phyloP scores from a whole-genome alignment of 2,797 vertebrate genomes.

The Podarcis siculus region DNA sequence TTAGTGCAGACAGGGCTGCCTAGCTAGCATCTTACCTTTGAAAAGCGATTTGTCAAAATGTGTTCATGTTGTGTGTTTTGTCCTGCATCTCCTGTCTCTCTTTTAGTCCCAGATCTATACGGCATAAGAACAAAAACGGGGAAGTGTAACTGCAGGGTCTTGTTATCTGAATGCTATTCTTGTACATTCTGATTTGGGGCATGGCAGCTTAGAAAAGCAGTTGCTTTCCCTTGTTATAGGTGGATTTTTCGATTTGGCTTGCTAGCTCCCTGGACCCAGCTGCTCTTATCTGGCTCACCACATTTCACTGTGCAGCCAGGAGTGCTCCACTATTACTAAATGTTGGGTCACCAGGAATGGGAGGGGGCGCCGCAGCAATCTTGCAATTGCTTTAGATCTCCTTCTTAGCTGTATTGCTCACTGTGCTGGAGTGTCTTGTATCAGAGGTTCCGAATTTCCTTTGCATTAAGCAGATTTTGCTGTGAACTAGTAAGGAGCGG shows the following conservation, averaged over 20 bases:
- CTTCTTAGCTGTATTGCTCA: not conserved
- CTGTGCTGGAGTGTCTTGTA: not conserved
- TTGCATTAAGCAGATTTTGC: not conserved
- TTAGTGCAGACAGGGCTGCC: not conserved
- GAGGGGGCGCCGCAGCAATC: not conserved
- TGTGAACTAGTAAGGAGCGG: not conserved
- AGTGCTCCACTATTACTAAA: not conserved
- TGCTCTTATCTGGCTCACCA: not conserved
- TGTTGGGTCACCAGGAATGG: not conserved
- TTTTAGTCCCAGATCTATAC: not conserved
- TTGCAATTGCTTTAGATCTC: not conserved
- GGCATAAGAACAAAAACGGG: not conserved
- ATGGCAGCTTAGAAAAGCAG: not conserved
- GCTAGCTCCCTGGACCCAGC: not conserved
- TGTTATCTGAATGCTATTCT: not conserved
- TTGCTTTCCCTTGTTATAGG: not conserved
- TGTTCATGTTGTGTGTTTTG: not conserved
- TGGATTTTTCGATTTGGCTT: not conserved
- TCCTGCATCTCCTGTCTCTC: not conserved
- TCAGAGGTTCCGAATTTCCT: not conserved
- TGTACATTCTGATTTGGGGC: not conserved
- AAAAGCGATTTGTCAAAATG: not conserved
- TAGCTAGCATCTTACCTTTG: not conserved
- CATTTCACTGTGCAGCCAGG: not conserved
- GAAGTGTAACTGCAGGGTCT: not conserved